phyloP scores from a whole-genome alignment of 2,888 invertebrate species.

The Philaethria dido region DNA sequence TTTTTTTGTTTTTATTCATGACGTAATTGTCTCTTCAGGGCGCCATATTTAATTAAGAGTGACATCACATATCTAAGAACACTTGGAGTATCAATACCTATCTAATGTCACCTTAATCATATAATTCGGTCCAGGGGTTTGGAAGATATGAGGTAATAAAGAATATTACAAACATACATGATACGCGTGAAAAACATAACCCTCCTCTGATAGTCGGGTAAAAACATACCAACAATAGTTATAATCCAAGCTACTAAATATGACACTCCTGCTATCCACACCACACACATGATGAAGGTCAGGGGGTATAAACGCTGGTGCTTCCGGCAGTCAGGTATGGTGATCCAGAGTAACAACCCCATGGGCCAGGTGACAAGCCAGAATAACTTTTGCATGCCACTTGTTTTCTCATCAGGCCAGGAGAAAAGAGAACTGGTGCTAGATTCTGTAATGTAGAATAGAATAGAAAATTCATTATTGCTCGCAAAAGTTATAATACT shows the following conservation, averaged over 20 bases:
- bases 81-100: no score
- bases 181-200: no score
- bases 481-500: no score
- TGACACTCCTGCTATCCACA: conserved; percentile 92
- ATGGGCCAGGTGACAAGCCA: conserved; percentile 91
- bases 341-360: conserved; percentile 86
- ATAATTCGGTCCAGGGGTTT: no score
- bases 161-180: no score
- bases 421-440: conserved; percentile 73
- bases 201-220: no score
- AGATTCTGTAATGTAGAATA: conserved; percentile 57
- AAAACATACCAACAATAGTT: conserved; percentile 90
- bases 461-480: not conserved
- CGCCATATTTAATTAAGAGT: no score
- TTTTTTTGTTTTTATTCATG: no score
- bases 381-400: conserved; percentile 68
- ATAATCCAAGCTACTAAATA: conserved; percentile 95
- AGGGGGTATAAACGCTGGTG: conserved; percentile 84
- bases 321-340: conserved; percentile 90
- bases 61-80: no score
- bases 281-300: conserved; percentile 91
- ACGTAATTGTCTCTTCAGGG: no score
- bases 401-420: conserved; percentile 81
- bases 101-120: no score
- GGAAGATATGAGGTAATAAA: no score